Evolutionary conservation across 2,888 invertebrate genomes (phyloP).

Genomic region (Troides helena): DNA sequence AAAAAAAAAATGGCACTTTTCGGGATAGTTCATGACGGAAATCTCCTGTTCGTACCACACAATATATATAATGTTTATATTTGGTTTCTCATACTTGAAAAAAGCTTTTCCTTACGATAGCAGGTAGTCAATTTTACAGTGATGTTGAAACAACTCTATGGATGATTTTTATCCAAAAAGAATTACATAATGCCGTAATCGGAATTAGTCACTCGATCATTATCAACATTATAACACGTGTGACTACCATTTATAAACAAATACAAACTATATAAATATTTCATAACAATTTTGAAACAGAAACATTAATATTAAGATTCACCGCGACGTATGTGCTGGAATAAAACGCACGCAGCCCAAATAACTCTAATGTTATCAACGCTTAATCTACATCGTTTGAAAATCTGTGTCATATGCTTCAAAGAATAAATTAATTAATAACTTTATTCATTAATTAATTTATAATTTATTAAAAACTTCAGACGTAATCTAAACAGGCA

Average conservation of each 20-base stretch:
- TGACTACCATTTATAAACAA: not conserved
- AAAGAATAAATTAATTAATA: constrained; percentile 15
- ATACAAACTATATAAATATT: constrained; percentile 1
- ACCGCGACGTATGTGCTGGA: constrained; percentile 7
- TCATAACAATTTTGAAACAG: constrained; percentile 13
- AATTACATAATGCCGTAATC: not conserved
- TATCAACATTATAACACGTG: not conserved
- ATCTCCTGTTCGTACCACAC: too few relatives aligned
- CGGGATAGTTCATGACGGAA: too few relatives aligned
- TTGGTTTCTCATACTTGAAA: too few relatives aligned
- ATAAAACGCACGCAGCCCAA: constrained; percentile 9
- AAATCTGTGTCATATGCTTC: constrained; percentile 14
- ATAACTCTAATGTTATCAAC: constrained; percentile 15
- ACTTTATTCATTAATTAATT: constrained; percentile 19
- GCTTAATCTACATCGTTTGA: constrained; percentile 20
- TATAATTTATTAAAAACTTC: constrained; percentile 4
- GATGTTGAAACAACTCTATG: too few relatives aligned
- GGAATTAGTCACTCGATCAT: not conserved
- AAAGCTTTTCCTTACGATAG: too few relatives aligned
- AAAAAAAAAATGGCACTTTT: too few relatives aligned
- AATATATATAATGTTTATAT: too few relatives aligned
- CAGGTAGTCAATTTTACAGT: too few relatives aligned
- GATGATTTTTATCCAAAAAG: not conserved
- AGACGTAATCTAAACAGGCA: constrained; percentile 15
- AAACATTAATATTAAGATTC: constrained; percentile 17